Base-by-base conservation (phyloP, 2,888 invertebrate species). In the Acanthosepion pharaonis region DNA sequence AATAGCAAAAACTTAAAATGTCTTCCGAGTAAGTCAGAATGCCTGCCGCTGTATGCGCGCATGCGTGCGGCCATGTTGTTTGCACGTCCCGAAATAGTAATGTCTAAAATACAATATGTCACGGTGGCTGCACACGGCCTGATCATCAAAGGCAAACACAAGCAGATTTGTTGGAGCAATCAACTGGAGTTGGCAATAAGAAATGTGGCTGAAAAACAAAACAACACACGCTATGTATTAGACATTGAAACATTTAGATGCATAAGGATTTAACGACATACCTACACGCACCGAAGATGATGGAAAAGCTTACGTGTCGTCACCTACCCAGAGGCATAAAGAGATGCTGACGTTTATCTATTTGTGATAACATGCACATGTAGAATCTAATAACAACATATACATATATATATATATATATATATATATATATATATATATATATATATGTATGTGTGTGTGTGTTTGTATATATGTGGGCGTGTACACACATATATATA, bases 111-210 rank as follows among this genome's bases (percentile, higher is more conserved):
- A 78, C 78, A 78, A 78, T 78, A 78, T 78, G n/a, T 78, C 78
- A 78, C 78, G 78, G n/a, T 78, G n/a, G 78, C n/a, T 78, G 78
- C 78, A 78, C n/a, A 33, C 78, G n/a, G 78, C 15, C 33, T 78
- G n/a, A 78, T 78, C 78, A 78, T 78, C 78, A 78, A 78, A 78
- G 78, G 78, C 78, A 78, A 15, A 78, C n/a, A 78, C 33, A 78
- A 33, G 78, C 78, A 78, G 78, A 78, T 78, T 78, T 78, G 78
- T n/a, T 78, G 78, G 78, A 15, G 78, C 78, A 18, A n/a, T 78
- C 78, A 78, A 78, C 78, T 33, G 78, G 78, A 78, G 78, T 78
- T 78, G n/a, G 78, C 78, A 78, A 78, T 78, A 78, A 78, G 78
- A 78, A n/a, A 78, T 78, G 78, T 78, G 78, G n/a, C 78, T 78